A percentile compares a stretch with the other conserved stretches of the same genome.
phyloP scores from a whole-genome alignment of 1,140 invertebrate species.

The Lasioglossum baleicum region DNA sequence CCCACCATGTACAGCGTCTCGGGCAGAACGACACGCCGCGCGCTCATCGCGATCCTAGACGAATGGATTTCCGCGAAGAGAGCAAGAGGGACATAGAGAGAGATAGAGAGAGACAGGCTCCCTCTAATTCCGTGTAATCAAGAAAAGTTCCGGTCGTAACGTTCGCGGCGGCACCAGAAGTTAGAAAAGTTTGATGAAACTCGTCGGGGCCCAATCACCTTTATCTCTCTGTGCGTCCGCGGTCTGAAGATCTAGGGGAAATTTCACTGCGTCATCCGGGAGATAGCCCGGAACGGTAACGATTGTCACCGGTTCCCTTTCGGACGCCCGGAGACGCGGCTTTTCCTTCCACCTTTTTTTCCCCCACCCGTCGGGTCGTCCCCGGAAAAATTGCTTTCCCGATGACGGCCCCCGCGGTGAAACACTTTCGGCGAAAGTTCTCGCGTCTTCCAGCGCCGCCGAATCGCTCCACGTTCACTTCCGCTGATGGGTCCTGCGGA shows the following conservation, averaged over 20 bases:
- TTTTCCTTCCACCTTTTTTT: too few species aligned
- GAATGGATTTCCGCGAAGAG: slow-evolving; percentile 17
- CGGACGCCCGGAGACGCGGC: too few species aligned
- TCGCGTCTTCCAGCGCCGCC: too few species aligned
- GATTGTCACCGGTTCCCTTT: too few species aligned
- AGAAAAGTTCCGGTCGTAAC: slow-evolving; percentile 30
- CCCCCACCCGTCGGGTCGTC: too few species aligned
- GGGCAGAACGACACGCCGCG: slow-evolving; percentile 21
- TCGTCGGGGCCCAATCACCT: not conserved
- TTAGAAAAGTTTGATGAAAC: slow-evolving; percentile 49
- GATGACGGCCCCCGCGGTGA: too few species aligned
- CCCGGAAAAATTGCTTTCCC: too few species aligned
- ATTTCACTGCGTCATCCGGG: slow-evolving; percentile 34
- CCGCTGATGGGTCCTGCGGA: too few species aligned
- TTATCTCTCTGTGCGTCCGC: slow-evolving; percentile 27
- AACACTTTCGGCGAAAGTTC: too few species aligned
- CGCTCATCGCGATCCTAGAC: slow-evolving; percentile 28
- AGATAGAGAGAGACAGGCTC: not conserved
- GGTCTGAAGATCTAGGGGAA: not conserved
- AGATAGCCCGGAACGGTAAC: too few species aligned
- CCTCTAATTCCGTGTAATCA: slow-evolving; percentile 41
- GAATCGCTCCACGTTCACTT: too few species aligned
- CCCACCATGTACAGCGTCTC: not conserved
- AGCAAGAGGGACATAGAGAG: not conserved
- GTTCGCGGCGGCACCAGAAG: not conserved